These are phyloP conservation scores for Hoplostethus mediterraneus DNA, from an alignment of 2,797 vertebrate species.

Conservation along the genomic window DNA sequence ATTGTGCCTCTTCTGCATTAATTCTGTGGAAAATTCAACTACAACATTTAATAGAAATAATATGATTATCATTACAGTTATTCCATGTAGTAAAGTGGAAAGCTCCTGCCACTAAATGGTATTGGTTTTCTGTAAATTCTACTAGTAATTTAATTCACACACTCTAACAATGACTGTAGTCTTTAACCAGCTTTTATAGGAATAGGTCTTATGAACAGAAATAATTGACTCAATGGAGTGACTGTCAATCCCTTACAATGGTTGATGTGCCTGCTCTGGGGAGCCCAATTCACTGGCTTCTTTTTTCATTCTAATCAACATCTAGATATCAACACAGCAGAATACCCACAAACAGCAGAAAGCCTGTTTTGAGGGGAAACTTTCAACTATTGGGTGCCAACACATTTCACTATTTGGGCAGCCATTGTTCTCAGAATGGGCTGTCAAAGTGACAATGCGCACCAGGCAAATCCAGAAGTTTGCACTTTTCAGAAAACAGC, in stretches of 20 bases:
- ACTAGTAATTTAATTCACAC: constrained; percentile 63
- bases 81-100: constrained; percentile 50
- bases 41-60: constrained; percentile 60
- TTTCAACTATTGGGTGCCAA: constrained; percentile 83
- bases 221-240: constrained; percentile 83
- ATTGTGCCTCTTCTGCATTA: constrained; percentile 24
- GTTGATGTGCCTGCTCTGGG: constrained; percentile 74
- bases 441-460: constrained; percentile 86
- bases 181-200: constrained; percentile 79
- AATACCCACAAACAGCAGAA: constrained; percentile 83
- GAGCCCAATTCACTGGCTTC: constrained; percentile 73
- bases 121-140: constrained; percentile 64
- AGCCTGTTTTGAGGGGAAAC: constrained; percentile 79
- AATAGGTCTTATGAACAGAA: constrained; percentile 78
- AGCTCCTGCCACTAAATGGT: constrained; percentile 52
- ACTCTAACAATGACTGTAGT: constrained; percentile 71
- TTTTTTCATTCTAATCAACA: constrained; percentile 87
- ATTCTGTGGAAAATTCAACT: constrained; percentile 31
- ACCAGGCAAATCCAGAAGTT: constrained; percentile 83
- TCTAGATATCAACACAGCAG: constrained; percentile 83
- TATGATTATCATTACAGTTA: constrained; percentile 51
- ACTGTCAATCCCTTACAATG: constrained; percentile 82
- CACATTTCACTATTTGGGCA: constrained; percentile 84
- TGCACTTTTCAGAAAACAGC: constrained; percentile 84
- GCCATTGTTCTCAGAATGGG: constrained; percentile 83